Conservation (phyloP, 2,888 invertebrate genomes). For the Steinernema hermaphroditum region DNA sequence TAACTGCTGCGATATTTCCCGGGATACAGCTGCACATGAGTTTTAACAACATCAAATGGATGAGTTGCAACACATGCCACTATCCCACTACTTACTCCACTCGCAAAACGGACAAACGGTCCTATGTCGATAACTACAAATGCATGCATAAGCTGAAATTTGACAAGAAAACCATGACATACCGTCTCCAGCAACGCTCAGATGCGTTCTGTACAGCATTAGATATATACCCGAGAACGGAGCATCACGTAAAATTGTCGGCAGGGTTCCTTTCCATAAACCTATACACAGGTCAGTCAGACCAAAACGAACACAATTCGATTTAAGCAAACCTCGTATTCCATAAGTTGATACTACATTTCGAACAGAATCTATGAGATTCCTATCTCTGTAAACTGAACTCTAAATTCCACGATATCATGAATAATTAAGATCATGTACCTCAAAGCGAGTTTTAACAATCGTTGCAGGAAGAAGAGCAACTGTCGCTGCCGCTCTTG, state of each 20-base stretch:
- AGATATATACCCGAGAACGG: constrained; percentile 46
- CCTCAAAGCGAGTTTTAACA: constrained; percentile 43
- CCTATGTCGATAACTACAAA: constrained; percentile 29
- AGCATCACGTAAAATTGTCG: constrained; percentile 42
- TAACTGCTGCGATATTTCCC: constrained; percentile 31
- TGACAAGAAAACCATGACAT: constrained; percentile 1
- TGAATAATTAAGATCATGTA: constrained; percentile 31
- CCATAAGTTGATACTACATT: constrained; percentile 36
- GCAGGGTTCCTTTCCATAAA: constrained; percentile 38
- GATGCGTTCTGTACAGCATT: constrained; percentile 40
- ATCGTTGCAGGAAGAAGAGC: constrained; percentile 40
- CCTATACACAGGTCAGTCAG: constrained; percentile 20
- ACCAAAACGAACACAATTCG: background rate
- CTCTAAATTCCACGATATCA: constrained; percentile 35
- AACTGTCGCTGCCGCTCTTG: constrained; percentile 36
- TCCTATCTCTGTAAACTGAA: constrained; percentile 35
- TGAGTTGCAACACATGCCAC: constrained; percentile 44
- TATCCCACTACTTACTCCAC: constrained; percentile 41
- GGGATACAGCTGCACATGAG: constrained; percentile 44
- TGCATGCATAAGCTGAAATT: no score
- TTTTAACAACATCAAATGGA: constrained; percentile 44
- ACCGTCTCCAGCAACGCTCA: constrained; percentile 31
- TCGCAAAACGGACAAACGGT: constrained; percentile 33
- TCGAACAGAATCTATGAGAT: constrained; percentile 34
- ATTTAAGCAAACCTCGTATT: constrained; percentile 30